These are phyloP conservation scores for Ceramica pisi DNA, from an alignment of 2,888 invertebrate genomes.

Conservation along the genomic window DNA sequence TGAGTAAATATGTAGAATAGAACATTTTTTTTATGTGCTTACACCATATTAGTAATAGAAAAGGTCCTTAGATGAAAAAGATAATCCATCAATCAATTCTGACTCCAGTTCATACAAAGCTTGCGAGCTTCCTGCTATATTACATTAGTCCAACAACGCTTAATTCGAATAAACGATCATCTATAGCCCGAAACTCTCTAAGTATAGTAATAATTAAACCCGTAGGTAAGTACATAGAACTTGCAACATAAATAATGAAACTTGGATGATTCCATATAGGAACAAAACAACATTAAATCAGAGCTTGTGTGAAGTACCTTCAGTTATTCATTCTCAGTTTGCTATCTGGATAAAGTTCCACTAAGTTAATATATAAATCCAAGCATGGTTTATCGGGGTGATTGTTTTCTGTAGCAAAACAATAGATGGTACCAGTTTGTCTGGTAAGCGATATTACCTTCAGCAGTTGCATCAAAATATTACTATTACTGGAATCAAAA, in stretches of 20 bases:
- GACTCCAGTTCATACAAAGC: not conserved
- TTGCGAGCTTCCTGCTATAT: conserved; percentile 17
- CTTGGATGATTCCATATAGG: conserved; percentile 75
- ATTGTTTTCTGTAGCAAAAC: conserved; percentile 14
- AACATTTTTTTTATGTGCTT: too few species aligned
- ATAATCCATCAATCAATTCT: not conserved
- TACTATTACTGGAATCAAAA: too few species aligned
- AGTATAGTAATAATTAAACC: conserved; percentile 62
- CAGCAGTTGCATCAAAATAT: too few species aligned
- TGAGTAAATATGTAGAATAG: too few species aligned
- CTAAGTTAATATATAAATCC: conserved; percentile 48
- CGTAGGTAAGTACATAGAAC: conserved; percentile 66
- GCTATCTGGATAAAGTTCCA: conserved; percentile 46
- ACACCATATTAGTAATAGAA: too few species aligned
- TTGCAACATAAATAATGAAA: conserved; percentile 78
- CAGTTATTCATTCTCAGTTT: conserved; percentile 49
- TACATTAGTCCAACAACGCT: conserved; percentile 11
- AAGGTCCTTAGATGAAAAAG: too few species aligned
- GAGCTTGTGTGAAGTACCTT: conserved; percentile 57
- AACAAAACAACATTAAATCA: conserved; percentile 80
- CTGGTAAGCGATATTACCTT: not conserved
- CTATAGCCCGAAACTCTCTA: conserved; percentile 26
- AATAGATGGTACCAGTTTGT: not conserved
- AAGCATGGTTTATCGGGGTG: not conserved
- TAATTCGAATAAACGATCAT: conserved; percentile 37